Evolutionary conservation across 2,888 invertebrate genomes (phyloP), one percentile per base, ranked within the genome.

Genomic region (Tubulanus polymorphus): DNA sequence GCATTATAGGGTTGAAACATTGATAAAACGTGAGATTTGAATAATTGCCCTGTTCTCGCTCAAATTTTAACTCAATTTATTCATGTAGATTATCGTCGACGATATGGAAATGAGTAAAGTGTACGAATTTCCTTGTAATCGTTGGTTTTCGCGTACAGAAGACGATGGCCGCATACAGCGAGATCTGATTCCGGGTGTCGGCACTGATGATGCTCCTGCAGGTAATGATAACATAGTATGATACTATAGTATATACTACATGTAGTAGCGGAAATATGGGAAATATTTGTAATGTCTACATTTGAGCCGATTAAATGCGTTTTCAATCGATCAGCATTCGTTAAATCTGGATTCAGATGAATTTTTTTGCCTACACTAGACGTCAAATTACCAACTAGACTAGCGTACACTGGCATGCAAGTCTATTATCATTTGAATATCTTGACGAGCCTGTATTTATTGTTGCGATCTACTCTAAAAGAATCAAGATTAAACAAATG

Each of bases 91-190:
- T 26, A 77, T 78, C 28, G 64, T 79, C 8, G 78, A 78, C 63
- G 79, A 79, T 60, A 47, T 72, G 55, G 73, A 73, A 51, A 65
- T 68, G 57, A 67, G 67, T 23, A 69, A 72, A 10, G 77, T 78
- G 15, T 79, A 76, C 57, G 73, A 72, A 57, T 79, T 79, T 57
- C 75, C 76, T 8, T 78, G 78, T 60, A 49, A 66, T 3, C 65
- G 74, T 12, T 79, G 78, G 78, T 60, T 79, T 20, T 74, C 78
- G 1, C 62, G 61, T 23, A 72, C 76, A 54, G 75, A 78, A 55
- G 79, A 75, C 60, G 79, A 79, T 56, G 76, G 79, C 0, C 66
- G 66, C 57, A 72, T 74, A 12, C 72, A 70, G 12, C 56, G 78
- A 18, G 76, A 77, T 49, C 68, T 79, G 5, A 51, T 73, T 23